phyloP scores from a whole-genome alignment of 2,888 invertebrate genomes.

The Chesias legatella region DNA sequence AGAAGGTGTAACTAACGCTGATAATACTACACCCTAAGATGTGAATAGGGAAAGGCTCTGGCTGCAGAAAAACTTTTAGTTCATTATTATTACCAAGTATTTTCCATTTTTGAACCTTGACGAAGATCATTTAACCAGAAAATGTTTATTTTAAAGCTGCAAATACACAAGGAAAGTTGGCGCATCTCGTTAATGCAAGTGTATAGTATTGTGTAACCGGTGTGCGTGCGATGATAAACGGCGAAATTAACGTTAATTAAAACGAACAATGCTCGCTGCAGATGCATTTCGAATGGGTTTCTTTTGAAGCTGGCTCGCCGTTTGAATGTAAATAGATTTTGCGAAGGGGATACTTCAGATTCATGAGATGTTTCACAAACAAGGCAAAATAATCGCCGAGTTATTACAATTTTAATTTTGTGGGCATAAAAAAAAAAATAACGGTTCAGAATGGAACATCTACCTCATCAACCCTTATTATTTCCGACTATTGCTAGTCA shows the following conservation, averaged over 20 bases:
- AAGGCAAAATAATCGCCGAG: too few species aligned
- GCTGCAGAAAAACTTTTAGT: too few species aligned
- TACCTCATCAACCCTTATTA: too few species aligned
- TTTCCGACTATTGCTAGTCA: too few species aligned
- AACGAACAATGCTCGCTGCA: slow-evolving; percentile 25
- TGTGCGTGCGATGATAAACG: slow-evolving; percentile 32
- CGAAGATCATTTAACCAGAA: not conserved
- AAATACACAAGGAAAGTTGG: slow-evolving; percentile 4
- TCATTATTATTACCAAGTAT: too few species aligned
- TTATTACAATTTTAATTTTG: too few species aligned
- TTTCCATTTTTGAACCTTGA: too few species aligned
- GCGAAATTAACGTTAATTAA: slow-evolving; percentile 37
- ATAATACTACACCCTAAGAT: too few species aligned
- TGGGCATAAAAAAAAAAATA: too few species aligned
- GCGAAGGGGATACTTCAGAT: not conserved
- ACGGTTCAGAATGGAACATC: too few species aligned
- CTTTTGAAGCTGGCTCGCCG: slow-evolving; percentile 6
- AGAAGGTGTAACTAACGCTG: too few species aligned
- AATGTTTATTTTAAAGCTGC: not conserved
- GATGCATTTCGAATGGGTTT: slow-evolving; percentile 25
- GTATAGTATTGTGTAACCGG: slow-evolving; percentile 29
- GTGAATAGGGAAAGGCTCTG: too few species aligned
- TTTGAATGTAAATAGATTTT: not conserved
- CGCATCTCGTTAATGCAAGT: slow-evolving; percentile 12
- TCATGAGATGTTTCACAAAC: not conserved